Base-by-base conservation (phyloP, 2,888 invertebrate species). In the Salpingus planirostris region DNA sequence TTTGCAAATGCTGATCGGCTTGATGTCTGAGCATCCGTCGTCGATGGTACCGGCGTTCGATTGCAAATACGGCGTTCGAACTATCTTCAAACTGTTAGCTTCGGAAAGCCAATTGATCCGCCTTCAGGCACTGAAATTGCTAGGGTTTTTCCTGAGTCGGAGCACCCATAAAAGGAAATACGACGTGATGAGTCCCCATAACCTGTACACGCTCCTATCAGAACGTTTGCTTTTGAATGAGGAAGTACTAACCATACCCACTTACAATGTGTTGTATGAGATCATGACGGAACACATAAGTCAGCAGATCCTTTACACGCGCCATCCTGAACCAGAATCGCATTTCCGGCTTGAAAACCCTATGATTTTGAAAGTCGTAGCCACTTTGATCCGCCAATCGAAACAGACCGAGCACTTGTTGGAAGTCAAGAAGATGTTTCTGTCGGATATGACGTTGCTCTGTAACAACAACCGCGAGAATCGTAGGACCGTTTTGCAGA, bases 41-140 rank as follows among this genome's bases (percentile, higher is more conserved):
- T 93, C 95, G 2, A 92, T 97, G 91, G 96, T 98, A 49, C 98
- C 98, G 21, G 93, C 95, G 31, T 98, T 98, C 66, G 97, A 98
- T 68, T 83, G 87, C 41, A 98, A 97, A 72, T 87, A 90, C 53
- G 98, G 97, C 38, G 87, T 97, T 31, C 75, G 95, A 56, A 90
- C 92, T 34, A 90, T 98, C 52, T 98, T 97, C 72, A 98, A 98
- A 65, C 71, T 99, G 35, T 69, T 99, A 38, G 87, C 92, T 7
- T 93, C 96, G 3, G 90, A 92, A 58, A 95, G 91, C 68, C 97
- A 97, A 69, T 71, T 92, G 44, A 93, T 98, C 54, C 75, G 97
- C 47, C 74, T 99, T 38, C 95, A 96, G 64, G 90, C 97, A 3
- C 71, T 99, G 25, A 98, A 98, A 66, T 72, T 99, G 24, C 73